Percentiles rank a stretch among this genome's conserved stretches.
Conservation (phyloP, 2,888 invertebrate genomes). For the Nesidiocoris tenuis region DNA sequence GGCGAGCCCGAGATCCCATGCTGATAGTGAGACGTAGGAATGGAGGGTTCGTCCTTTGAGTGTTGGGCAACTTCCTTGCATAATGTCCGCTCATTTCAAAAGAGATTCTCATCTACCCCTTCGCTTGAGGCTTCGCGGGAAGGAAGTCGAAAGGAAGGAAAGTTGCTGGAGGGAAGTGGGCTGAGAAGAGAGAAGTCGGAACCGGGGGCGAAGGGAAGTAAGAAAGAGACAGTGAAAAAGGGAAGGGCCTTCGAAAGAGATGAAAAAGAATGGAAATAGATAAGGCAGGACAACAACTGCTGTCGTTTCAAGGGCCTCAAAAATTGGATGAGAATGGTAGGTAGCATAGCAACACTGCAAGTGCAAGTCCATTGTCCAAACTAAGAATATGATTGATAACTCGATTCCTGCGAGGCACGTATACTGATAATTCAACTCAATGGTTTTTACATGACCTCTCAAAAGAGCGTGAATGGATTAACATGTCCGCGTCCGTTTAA, state of each 20-base stretch:
- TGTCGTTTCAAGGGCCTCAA: neutral
- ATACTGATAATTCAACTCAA: too few species aligned
- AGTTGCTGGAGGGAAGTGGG: conserved; percentile 27
- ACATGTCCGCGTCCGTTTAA: too few species aligned
- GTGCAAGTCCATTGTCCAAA: neutral
- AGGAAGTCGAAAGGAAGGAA: conserved; percentile 14
- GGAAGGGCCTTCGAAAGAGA: conserved; percentile 16
- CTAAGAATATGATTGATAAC: neutral
- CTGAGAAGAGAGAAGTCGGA: conserved; percentile 9
- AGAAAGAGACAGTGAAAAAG: neutral
- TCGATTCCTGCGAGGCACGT: too few species aligned
- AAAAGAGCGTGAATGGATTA: too few species aligned
- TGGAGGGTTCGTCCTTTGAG: conserved; percentile 25
- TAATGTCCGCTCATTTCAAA: conserved; percentile 39
- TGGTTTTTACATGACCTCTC: too few species aligned
- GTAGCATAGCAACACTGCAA: neutral
- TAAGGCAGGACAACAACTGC: conserved; percentile 27
- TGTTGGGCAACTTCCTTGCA: conserved; percentile 37
- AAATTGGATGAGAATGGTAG: conserved; percentile 5
- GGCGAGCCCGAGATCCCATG: conserved; percentile 8
- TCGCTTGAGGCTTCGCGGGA: conserved; percentile 1
- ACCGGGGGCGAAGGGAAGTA: neutral
- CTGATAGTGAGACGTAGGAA: conserved; percentile 25
- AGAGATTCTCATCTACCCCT: conserved; percentile 38
- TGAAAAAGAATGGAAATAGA: conserved; percentile 14